These are phyloP conservation scores for Drosophila anomelani DNA, from an alignment of 2,888 invertebrate genomes.

Conservation along the genomic window DNA sequence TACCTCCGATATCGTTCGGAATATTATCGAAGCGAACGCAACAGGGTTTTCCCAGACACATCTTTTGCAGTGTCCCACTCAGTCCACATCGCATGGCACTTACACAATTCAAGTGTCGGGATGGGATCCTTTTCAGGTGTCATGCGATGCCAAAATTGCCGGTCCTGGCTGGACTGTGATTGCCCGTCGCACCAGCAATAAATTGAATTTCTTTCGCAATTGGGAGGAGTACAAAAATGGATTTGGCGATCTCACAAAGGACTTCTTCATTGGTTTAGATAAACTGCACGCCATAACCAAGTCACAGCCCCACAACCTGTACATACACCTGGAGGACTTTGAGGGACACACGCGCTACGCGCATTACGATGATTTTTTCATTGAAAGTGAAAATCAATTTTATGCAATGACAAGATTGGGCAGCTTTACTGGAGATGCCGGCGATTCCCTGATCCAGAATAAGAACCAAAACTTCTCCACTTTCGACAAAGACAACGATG, in stretches of 20 bases:
- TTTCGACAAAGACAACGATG: conserved; percentile 88
- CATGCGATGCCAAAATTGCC: conserved; percentile 84
- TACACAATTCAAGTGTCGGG: conserved; percentile 10
- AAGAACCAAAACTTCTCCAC: conserved; percentile 90
- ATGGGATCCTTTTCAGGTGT: conserved; percentile 86
- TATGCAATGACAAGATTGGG: conserved; percentile 87
- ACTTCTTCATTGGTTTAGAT: conserved; percentile 90
- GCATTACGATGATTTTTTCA: conserved; percentile 86
- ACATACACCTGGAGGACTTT: conserved; percentile 87
- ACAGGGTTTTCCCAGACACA: background rate
- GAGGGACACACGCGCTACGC: conserved; percentile 77
- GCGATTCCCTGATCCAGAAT: conserved; percentile 86
- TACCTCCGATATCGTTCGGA: background rate
- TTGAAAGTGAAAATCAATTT: conserved; percentile 88
- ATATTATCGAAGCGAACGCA: conserved; percentile 5
- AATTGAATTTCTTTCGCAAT: conserved; percentile 87
- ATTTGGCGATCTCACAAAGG: conserved; percentile 89
- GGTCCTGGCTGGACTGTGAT: conserved; percentile 89
- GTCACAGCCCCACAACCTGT: conserved; percentile 85
- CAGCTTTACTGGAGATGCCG: conserved; percentile 4
- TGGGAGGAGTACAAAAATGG: conserved; percentile 89
- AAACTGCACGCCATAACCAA: conserved; percentile 86
- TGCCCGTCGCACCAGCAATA: conserved; percentile 88
- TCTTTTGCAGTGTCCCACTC: background rate
- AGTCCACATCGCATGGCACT: background rate